These are phyloP conservation scores for Stenchaetothrips biformis DNA, from an alignment of 2,888 invertebrate genomes.

Conservation along the genomic window DNA sequence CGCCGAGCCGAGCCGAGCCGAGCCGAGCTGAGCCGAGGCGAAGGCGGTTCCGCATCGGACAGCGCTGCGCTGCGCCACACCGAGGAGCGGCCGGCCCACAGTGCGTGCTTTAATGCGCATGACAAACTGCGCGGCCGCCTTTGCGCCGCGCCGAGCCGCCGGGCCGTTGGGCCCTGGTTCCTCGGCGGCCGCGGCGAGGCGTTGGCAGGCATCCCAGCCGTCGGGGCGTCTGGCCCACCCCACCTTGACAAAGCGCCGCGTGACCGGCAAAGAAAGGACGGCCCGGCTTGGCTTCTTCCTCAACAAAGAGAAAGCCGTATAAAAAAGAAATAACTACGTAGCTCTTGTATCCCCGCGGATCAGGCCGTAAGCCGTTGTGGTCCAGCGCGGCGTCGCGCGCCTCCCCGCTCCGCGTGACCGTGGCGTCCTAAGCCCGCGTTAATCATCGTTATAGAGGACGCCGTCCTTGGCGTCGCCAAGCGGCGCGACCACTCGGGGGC, in stretches of 20 bases:
- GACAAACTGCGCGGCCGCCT: too few relatives aligned
- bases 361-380: background rate
- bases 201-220: background rate
- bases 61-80: too few relatives aligned
- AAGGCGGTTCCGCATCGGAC: too few relatives aligned
- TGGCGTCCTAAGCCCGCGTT: background rate
- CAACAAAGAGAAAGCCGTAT: background rate
- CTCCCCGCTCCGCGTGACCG: background rate
- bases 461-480: background rate
- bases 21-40: too few relatives aligned
- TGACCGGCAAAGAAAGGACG: too few relatives aligned
- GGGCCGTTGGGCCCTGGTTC: background rate
- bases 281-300: too few relatives aligned
- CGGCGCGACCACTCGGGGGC: background rate
- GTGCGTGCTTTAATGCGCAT: too few relatives aligned
- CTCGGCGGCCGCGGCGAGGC: background rate
- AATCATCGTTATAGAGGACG: slow-evolving; percentile 16
- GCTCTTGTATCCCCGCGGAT: background rate
- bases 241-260: background rate
- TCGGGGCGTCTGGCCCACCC: background rate
- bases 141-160: background rate
- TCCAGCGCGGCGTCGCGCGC: background rate
- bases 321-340: background rate
- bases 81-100: too few relatives aligned
- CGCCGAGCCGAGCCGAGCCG: background rate